A percentile compares a stretch with the other conserved stretches of the same genome.
Conservation (phyloP, 2,113 vertebrate genomes). For the Ailurus styani region DNA sequence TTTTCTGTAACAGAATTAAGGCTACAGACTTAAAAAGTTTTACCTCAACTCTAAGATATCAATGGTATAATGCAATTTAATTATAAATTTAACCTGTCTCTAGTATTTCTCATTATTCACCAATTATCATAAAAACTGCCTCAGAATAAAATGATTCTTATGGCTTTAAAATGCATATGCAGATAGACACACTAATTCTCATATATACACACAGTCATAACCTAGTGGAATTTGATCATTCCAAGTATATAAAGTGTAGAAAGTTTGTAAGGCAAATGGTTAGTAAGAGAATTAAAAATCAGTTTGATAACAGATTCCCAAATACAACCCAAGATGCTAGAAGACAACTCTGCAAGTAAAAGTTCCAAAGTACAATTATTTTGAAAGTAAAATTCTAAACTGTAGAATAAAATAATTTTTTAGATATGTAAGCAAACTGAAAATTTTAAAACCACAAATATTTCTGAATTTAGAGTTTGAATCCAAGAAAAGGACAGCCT, state of each 20-base stretch:
- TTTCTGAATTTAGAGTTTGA: neutral
- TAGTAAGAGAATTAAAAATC: neutral
- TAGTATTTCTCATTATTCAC: neutral
- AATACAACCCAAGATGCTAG: neutral
- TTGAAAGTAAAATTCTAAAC: neutral
- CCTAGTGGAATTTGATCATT: neutral
- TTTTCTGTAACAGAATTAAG: neutral
- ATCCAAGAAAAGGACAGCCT: neutral
- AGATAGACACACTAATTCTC: neutral
- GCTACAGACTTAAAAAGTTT: neutral
- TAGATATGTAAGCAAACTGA: neutral
- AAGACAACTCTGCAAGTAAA: neutral
- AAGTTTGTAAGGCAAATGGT: neutral
- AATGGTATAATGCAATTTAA: neutral
- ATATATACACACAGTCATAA: neutral
- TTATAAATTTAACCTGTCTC: conserved; percentile 15
- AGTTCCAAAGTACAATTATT: neutral
- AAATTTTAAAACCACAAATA: neutral
- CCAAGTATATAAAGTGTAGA: neutral
- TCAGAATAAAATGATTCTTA: neutral
- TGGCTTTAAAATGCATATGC: neutral
- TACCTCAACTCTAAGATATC: neutral
- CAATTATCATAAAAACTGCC: neutral
- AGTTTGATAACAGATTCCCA: neutral
- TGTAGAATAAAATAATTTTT: neutral